Percentiles rank a stretch among this genome's conserved stretches.
phyloP scores from a whole-genome alignment of 2,113 vertebrate species.

The Danionella cerebrum region DNA sequence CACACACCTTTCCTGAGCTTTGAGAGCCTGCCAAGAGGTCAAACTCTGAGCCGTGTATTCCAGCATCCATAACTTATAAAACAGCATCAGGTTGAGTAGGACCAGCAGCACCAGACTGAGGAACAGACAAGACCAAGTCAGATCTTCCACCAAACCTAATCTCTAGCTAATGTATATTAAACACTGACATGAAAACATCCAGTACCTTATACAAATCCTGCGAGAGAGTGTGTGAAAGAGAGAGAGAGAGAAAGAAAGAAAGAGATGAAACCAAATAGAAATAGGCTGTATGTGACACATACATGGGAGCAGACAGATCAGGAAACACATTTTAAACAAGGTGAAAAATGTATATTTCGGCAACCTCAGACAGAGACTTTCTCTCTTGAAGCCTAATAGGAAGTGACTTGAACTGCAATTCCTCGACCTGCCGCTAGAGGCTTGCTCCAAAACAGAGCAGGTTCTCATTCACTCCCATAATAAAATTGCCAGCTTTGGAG shows the following conservation, averaged over 20 bases:
- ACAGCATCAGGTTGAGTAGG: constrained; percentile 96
- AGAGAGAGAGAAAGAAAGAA: no score
- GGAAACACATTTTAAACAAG: no score
- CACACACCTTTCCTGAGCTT: constrained; percentile 94
- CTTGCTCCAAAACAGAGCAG: no score
- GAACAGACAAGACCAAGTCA: not conserved
- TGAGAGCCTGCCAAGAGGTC: constrained; percentile 86
- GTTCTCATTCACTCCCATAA: no score
- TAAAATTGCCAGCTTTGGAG: no score
- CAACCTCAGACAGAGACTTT: no score
- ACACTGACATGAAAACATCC: constrained; percentile 8
- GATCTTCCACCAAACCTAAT: not conserved
- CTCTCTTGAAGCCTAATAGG: no score
- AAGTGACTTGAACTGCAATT: no score
- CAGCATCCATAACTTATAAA: constrained; percentile 98
- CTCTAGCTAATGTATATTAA: not conserved
- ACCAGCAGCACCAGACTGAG: constrained; percentile 89
- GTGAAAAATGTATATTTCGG: no score
- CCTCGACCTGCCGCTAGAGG: no score
- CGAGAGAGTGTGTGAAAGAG: constrained; percentile 56
- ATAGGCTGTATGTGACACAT: not conserved
- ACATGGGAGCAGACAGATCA: no score
- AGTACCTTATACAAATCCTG: constrained; percentile 85
- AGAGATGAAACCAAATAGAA: constrained; percentile 5
- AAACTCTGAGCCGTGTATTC: constrained; percentile 91